Evolutionary conservation across 2,888 invertebrate species (phyloP).

Genomic region (Drosophila picticornis): DNA sequence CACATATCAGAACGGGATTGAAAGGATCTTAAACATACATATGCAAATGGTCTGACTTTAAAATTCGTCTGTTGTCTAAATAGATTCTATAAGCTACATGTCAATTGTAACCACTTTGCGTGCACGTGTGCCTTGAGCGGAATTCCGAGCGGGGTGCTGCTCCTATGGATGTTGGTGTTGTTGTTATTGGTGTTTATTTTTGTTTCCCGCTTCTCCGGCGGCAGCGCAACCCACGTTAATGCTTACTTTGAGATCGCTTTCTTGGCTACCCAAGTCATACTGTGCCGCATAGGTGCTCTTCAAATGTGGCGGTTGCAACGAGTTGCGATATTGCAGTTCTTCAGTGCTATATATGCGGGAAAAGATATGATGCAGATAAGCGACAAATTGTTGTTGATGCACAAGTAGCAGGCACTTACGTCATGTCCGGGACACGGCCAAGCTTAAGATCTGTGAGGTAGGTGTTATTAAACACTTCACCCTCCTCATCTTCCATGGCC

Average conservation of each 20-base stretch:
- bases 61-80: neutral
- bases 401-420: conserved; percentile 38
- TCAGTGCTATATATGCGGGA: conserved; percentile 85
- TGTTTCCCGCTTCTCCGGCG: conserved; percentile 11
- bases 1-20: conserved; percentile 11
- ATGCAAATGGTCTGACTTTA: neutral
- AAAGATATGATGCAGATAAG: neutral
- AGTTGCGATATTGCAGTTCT: conserved; percentile 92
- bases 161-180: conserved; percentile 18
- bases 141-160: neutral
- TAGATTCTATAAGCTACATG: neutral
- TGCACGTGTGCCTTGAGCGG: conserved; percentile 1
- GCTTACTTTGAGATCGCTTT: conserved; percentile 89
- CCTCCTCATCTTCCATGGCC: conserved; percentile 94
- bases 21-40: conserved; percentile 10
- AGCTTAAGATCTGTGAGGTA: conserved; percentile 89
- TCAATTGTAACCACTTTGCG: neutral
- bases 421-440: conserved; percentile 85
- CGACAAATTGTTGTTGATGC: conserved; percentile 64
- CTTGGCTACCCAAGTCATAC: conserved; percentile 88
- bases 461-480: conserved; percentile 93
- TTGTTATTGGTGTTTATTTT: conserved; percentile 18
- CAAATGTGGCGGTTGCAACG: conserved; percentile 93
- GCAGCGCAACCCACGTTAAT: neutral
- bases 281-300: conserved; percentile 94